A percentile compares a stretch with the other conserved stretches of the same genome.
These are phyloP conservation scores for Chelonus insularis DNA, from an alignment of 1,140 invertebrate species.

Conservation along the genomic window DNA sequence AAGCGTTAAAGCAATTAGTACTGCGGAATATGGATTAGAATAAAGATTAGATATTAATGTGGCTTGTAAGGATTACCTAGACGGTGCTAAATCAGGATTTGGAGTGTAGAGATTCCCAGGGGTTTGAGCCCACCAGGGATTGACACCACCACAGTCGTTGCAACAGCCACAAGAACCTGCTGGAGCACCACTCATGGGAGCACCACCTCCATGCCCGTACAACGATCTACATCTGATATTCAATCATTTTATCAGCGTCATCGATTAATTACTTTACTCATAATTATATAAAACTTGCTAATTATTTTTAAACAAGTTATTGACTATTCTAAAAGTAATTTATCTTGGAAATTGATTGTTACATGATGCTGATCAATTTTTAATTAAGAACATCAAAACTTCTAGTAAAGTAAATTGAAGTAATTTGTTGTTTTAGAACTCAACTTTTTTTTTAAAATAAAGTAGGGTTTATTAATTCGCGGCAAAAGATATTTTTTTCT, in stretches of 20 bases:
- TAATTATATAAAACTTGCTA: too few species aligned
- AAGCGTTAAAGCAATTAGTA: constrained; percentile 20
- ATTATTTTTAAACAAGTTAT: too few species aligned
- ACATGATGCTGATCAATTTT: too few species aligned
- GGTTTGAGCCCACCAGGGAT: constrained; percentile 58
- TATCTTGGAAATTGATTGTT: too few species aligned
- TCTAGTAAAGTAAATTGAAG: too few species aligned
- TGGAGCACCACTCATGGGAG: constrained; percentile 54
- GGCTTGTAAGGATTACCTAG: constrained; percentile 42
- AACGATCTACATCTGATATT: constrained; percentile 67
- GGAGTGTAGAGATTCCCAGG: constrained; percentile 79
- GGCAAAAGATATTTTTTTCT: too few species aligned
- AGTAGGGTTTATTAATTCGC: too few species aligned
- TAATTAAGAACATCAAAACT: too few species aligned
- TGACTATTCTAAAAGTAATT: too few species aligned
- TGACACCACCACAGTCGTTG: constrained; percentile 69
- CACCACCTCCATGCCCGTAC: constrained; percentile 64
- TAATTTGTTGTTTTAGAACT: too few species aligned
- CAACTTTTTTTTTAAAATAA: too few species aligned
- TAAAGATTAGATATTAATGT: constrained; percentile 14
- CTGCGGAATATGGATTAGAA: background rate
- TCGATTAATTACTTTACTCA: background rate
- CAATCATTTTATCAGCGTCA: background rate
- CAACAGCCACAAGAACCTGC: constrained; percentile 71
- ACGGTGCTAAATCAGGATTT: constrained; percentile 66